Percentiles rank a stretch among this genome's conserved stretches.
These are phyloP conservation scores for Yponomeuta evonymella DNA, from an alignment of 2,888 invertebrate species.

Conservation along the genomic window DNA sequence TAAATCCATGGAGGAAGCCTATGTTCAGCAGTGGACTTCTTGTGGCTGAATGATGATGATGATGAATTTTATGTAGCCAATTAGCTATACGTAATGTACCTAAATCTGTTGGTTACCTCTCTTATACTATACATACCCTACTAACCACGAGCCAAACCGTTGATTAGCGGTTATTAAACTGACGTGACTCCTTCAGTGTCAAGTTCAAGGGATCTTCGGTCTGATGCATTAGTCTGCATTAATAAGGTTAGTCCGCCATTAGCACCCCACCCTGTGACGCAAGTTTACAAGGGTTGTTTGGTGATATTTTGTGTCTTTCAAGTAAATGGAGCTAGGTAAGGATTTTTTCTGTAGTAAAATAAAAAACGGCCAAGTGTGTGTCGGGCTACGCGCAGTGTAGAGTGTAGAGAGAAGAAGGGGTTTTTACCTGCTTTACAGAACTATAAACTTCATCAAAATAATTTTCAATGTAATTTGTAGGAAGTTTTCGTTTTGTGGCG, in stretches of 20 bases:
- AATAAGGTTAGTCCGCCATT: constrained; percentile 35
- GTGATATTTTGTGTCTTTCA: background rate
- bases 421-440: too few relatives aligned
- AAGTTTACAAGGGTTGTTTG: background rate
- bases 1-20: too few relatives aligned
- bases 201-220: constrained; percentile 22
- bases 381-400: too few relatives aligned
- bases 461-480: too few relatives aligned
- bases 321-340: background rate
- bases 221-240: constrained; percentile 28
- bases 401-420: too few relatives aligned
- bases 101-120: background rate
- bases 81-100: too few relatives aligned
- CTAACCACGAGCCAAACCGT: background rate
- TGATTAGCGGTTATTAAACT: background rate
- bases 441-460: too few relatives aligned
- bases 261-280: constrained; percentile 37
- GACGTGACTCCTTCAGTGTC: background rate
- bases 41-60: too few relatives aligned
- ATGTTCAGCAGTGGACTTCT: too few relatives aligned
- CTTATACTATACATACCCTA: background rate
- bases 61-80: too few relatives aligned
- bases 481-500: too few relatives aligned
- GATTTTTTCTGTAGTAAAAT: constrained; percentile 16
- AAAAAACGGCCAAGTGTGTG: too few relatives aligned